Evolutionary conservation across 2,113 vertebrate genomes (phyloP), one percentile per base, ranked within the genome.

Genomic region (Gallinago media): DNA sequence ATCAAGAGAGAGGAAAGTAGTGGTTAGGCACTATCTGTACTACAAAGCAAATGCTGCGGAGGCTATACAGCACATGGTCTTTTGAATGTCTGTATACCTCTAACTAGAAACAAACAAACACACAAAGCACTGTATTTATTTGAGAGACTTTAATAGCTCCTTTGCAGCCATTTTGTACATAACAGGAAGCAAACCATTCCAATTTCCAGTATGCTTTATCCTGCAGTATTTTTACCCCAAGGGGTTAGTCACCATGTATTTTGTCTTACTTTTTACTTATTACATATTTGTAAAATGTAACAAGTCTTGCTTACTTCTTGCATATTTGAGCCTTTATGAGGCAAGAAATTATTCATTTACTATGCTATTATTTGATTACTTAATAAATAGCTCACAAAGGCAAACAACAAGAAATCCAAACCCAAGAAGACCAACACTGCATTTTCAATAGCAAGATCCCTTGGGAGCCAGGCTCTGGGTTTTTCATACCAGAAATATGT

Each of bases 1-100:
- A 96, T 97, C 95, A 96, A 96, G 95, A 93, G 94, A 96, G 96
- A 97, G 96, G 96, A 96, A 97, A 97, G 96, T 93, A 93, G 96
- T 62, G 96, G 96, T 96, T 96, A 96, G 85, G 96, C 95, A 61
- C 92, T 97, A 96, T 97, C 95, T 95, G 77, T 95, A 96, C 94
- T 96, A 97, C 96, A 97, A 96, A 97, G 95, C 89, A 82, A 91
- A 85, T 0, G 74, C 87, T 87, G 89, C 3, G 3, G 86, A 96
- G 89, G 70, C 91, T 66, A 72, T 76, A 65, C 27, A 96, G 95
- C 95, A 97, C 95, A 95, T 96, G 96, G 94, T 85, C 93, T 85
- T 92, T 91, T 75, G 92, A 97, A 88, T 26, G 61, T 67, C 81
- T 96, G 74, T 90, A 67, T 93, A 96, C 89, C 93, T 96, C 94